Percentiles rank a stretch among this genome's conserved stretches.
phyloP scores from a whole-genome alignment of 2,888 invertebrate genomes.

The Myathropa florea region DNA sequence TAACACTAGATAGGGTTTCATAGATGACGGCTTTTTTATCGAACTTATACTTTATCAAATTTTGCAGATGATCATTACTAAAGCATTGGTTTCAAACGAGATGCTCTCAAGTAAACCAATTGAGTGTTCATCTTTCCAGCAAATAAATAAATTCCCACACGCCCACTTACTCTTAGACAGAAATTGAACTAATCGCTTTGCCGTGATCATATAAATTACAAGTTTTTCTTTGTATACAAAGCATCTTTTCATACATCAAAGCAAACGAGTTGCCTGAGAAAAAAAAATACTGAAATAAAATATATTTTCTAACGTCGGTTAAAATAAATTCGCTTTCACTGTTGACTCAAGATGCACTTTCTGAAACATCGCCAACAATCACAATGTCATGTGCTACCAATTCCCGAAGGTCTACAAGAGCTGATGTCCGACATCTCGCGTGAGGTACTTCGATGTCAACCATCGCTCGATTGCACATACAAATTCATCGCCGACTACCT shows the following conservation, averaged over 20 bases:
- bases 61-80: no score
- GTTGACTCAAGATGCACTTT: constrained; percentile 75
- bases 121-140: no score
- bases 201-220: no score
- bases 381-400: constrained; percentile 75
- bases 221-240: no score
- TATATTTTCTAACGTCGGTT: not conserved
- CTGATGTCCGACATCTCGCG: constrained; percentile 87
- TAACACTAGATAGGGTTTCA: no score
- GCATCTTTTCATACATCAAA: not conserved
- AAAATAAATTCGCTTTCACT: not conserved
- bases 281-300: not conserved
- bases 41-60: no score
- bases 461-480: constrained; percentile 82
- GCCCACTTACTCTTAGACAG: no score
- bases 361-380: constrained; percentile 76
- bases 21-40: no score
- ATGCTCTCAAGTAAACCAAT: no score
- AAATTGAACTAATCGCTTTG: no score
- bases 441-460: constrained; percentile 87
- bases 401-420: constrained; percentile 87
- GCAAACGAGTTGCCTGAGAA: not conserved
- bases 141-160: no score
- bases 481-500: constrained; percentile 87
- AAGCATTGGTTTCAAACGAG: no score